Evolutionary conservation across 64 coral and sea anemone genomes (phyloP).

Genomic region (Trachythela sp.): DNA sequence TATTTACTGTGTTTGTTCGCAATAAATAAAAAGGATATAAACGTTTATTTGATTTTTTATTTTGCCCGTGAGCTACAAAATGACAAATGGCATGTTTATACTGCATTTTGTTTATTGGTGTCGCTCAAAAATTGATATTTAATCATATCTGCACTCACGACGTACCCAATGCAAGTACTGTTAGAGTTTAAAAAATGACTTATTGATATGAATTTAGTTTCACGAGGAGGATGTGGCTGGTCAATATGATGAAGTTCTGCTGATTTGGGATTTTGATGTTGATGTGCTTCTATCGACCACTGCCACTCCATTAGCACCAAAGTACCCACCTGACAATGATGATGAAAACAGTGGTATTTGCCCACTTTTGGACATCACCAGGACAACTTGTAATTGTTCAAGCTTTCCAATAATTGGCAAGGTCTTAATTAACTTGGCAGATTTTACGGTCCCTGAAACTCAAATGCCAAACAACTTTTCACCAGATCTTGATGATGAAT

Average conservation of each 20-base stretch:
- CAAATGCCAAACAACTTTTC: background rate
- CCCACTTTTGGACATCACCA: background rate
- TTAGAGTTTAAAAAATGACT: too few species aligned
- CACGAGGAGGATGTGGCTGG: background rate
- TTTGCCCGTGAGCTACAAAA: too few species aligned
- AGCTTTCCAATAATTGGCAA: background rate
- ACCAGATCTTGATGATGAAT: background rate
- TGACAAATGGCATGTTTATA: too few species aligned
- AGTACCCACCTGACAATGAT: background rate
- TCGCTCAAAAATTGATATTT: too few species aligned
- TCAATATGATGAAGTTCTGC: background rate
- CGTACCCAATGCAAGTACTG: too few species aligned
- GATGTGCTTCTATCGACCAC: background rate
- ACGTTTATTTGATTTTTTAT: too few species aligned
- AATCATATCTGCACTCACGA: too few species aligned
- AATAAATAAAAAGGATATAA: too few species aligned
- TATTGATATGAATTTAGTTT: too few species aligned
- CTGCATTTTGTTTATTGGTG: too few species aligned
- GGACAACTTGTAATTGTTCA: slow-evolving; percentile 12
- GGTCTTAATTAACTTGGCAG: background rate
- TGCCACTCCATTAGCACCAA: background rate
- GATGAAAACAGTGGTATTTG: background rate
- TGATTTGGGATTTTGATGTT: slow-evolving; percentile 3
- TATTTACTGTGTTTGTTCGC: too few species aligned
- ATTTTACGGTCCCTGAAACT: slow-evolving; percentile 1